Evolutionary conservation across 2,888 invertebrate species (phyloP).

Genomic region (Scaptomyza polygonia): DNA sequence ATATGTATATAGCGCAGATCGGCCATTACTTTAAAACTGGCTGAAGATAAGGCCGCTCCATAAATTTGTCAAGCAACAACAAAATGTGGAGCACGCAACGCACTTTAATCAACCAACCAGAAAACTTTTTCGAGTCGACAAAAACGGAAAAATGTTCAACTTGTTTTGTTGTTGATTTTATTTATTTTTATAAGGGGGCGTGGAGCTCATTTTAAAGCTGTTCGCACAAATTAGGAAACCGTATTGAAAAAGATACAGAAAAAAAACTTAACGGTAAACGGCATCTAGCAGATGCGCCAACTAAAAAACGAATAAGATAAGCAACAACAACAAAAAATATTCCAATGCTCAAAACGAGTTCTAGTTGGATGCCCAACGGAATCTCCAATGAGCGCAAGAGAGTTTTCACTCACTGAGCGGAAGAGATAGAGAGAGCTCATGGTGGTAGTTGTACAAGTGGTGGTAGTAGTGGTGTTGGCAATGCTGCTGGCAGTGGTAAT

Average conservation of each 20-base stretch:
- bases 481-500: slow-evolving; percentile 25
- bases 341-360: slow-evolving; percentile 51
- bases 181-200: slow-evolving; percentile 41
- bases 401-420: slow-evolving; percentile 49
- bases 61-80: slow-evolving; percentile 15
- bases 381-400: slow-evolving; percentile 45
- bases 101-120: slow-evolving; percentile 80
- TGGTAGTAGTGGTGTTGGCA: slow-evolving; percentile 29
- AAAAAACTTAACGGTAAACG: slow-evolving; percentile 67
- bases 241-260: slow-evolving; percentile 28
- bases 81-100: slow-evolving; percentile 43
- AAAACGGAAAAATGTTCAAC: neutral
- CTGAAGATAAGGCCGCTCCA: slow-evolving; percentile 27
- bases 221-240: slow-evolving; percentile 39
- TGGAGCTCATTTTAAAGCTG: slow-evolving; percentile 66
- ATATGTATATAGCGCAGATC: slow-evolving; percentile 26
- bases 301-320: slow-evolving; percentile 43
- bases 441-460: slow-evolving; percentile 28
- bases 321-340: neutral
- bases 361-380: slow-evolving; percentile 54
- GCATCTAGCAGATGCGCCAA: slow-evolving; percentile 73
- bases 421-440: slow-evolving; percentile 4
- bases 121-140: slow-evolving; percentile 41
- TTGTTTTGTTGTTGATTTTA: neutral
- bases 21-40: slow-evolving; percentile 36